Evolutionary conservation across 2,888 invertebrate genomes (phyloP).

Genomic region (Smittia sp.): DNA sequence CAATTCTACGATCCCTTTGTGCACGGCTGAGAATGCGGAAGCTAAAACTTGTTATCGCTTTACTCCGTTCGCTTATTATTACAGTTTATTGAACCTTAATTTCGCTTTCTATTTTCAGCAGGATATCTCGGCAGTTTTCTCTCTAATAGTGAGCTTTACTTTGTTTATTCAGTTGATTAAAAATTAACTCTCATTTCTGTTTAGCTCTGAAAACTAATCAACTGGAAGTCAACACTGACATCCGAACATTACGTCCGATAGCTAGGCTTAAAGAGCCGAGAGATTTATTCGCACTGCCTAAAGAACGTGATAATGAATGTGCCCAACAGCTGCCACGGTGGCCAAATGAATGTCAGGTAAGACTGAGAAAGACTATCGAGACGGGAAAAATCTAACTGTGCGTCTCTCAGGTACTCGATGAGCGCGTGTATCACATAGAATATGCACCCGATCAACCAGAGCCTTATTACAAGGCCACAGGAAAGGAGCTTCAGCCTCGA

Average conservation of each 20-base stretch:
- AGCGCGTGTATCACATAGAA: constrained; percentile 73
- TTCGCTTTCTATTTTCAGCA: constrained; percentile 42
- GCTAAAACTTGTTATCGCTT: not conserved
- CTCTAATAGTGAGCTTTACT: constrained; percentile 48
- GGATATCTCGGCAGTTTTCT: constrained; percentile 53
- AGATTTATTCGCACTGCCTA: constrained; percentile 69
- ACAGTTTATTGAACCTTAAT: not conserved
- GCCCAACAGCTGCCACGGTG: constrained; percentile 78
- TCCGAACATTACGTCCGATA: constrained; percentile 61
- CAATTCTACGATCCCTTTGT: not conserved
- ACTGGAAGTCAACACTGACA: constrained; percentile 67
- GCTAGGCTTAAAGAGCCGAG: constrained; percentile 67
- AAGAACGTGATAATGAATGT: constrained; percentile 63
- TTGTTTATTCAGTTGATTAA: not conserved
- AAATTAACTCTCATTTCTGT: not conserved
- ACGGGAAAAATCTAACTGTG: not conserved
- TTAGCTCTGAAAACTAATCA: constrained; percentile 62
- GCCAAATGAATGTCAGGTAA: constrained; percentile 87
- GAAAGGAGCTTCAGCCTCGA: constrained; percentile 77
- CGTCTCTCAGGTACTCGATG: constrained; percentile 70
- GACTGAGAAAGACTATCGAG: constrained; percentile 5
- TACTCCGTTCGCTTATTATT: too few relatives aligned
- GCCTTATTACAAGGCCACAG: constrained; percentile 73
- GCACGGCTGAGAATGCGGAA: not conserved
- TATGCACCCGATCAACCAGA: constrained; percentile 72